Evolutionary conservation across 2,797 vertebrate genomes (phyloP), one percentile per base, ranked within the genome.

Genomic region (Myiotriccus ornatus): DNA sequence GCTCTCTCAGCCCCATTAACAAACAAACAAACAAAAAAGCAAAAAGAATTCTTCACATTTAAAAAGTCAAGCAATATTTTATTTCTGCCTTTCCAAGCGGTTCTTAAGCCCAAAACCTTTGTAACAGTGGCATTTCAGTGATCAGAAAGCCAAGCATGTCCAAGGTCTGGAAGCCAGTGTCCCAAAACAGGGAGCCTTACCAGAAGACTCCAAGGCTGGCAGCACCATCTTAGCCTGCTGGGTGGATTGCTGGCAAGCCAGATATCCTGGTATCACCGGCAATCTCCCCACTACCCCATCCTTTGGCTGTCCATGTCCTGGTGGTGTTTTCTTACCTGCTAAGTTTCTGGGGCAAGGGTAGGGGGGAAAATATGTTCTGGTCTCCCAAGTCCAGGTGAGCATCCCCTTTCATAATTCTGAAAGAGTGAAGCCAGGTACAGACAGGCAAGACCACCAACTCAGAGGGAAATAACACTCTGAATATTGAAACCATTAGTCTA

Each of bases 101-200:
- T 25, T 63, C 39, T 83, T 68, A 87, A 55, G 27, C 24, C 7
- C 1, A 9, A 37, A 30, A 49, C 7, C 12, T 68, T 57, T 68
- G 34, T 30, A 53, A 53, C 9, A 27, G 12, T 37, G 39, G 4
- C 6, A 49, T 65, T 87, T 65, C 43, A 49, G 18, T n/a, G 55
- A 69, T 34, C 55, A 43, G 27, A 79, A 71, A 70, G 14, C 27
- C 37, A 84, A 53, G 18, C 5, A 64, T 3, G 8, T 56, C 41
- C 0, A 0, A 39, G 30, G 6, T 71, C 57, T 75, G 32, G 35
- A 81, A 94, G 52, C 60, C 32, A 23, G 5, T 0, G 0, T 43
- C 19, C 19, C 17, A 19, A 20, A 49, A 39, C 1, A 0, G 20
- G 24, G 6, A 84, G 11, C 12, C 15, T 18, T 24, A 5, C n/a